Percentiles rank a stretch among this genome's conserved stretches.
Conservation (phyloP, 2,888 invertebrate genomes). For the Falcaria lacertinaria region DNA sequence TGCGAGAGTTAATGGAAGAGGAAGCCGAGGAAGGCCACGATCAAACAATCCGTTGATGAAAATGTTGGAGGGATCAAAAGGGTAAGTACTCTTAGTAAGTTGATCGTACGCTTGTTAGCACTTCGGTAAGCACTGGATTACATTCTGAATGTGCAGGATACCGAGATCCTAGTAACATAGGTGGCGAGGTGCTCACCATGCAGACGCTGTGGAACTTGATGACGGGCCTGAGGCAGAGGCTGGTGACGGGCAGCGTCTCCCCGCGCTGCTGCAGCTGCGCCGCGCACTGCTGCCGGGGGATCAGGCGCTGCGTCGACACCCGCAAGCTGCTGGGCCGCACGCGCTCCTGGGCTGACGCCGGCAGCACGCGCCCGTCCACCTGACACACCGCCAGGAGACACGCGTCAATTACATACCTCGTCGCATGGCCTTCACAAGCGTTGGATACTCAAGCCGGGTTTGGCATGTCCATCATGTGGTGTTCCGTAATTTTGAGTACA, state of each 20-base stretch:
- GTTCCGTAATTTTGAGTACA: not conserved
- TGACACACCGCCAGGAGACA: no score
- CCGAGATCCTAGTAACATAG: not conserved
- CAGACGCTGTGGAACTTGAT: conserved; percentile 49
- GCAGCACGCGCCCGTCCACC: conserved; percentile 43
- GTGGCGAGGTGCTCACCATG: conserved; percentile 29
- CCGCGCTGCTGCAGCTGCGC: conserved; percentile 22
- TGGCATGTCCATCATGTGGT: not conserved
- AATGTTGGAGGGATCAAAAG: no score
- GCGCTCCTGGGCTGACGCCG: conserved; percentile 49
- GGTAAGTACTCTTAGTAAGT: no score
- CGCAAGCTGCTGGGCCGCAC: conserved; percentile 48
- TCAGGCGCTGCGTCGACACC: conserved; percentile 51
- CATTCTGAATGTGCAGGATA: no score
- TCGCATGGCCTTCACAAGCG: no score
- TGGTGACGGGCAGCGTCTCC: conserved; percentile 33
- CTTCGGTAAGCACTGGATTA: no score
- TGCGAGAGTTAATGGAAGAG: no score
- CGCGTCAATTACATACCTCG: no score
- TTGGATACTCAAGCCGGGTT: no score
- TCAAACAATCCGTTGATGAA: no score
- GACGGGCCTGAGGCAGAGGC: conserved; percentile 52
- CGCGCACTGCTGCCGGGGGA: conserved; percentile 39
- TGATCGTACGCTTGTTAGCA: no score
- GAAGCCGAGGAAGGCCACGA: no score